Base-by-base conservation (phyloP, 2,888 invertebrate genomes). In the Dendrolimus pini region DNA sequence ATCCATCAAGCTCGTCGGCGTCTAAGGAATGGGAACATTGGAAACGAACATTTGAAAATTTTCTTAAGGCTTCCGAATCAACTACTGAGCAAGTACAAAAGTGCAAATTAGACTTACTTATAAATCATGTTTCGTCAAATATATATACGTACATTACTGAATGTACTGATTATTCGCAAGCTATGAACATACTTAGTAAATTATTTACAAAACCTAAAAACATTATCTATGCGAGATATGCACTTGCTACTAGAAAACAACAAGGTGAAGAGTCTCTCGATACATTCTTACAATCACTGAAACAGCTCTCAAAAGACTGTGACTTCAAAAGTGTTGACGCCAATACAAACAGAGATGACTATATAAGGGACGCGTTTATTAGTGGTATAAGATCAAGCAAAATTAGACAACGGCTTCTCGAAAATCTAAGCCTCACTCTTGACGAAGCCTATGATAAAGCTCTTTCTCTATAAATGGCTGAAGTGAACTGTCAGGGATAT, bases 201-300 rank as follows among this genome's bases (percentile, higher is more conserved):
- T 53, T 53, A 53, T 53, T 53, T 10, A 53, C 12, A 53, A 53
- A 58, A 58, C 59, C 60, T 59, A 60, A 56, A 60, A 60, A 53
- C 7, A 53, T 53, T 53, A 53, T 53, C 7, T 53, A 53, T 53
- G 7, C 12, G 53, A 53, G 53, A 53, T n/a, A n/a, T n/a, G n/a
- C n/a, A n/a, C 14, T 7, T 10, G 53, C 12, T 14, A 14, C 14
- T 14, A 14, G 14, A 14, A 14, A 14, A 14, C 14, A 14, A 1
- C 14, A 14, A 1, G 14, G 14, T 14, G 14, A 14, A 14, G 14
- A 14, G 14, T 14, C 14, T 14, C 14, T 14, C 14, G 14, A 14
- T 14, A 14, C 14, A 1, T 14, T 14, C 14, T 14, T 14, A 14
- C 14, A 14, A 1, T 14, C 14, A 14, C 14, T 14, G 14, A 1